These are phyloP conservation scores for Akabosia matsudoensis DNA, from an alignment of 1,140 invertebrate species.

Conservation along the genomic window DNA sequence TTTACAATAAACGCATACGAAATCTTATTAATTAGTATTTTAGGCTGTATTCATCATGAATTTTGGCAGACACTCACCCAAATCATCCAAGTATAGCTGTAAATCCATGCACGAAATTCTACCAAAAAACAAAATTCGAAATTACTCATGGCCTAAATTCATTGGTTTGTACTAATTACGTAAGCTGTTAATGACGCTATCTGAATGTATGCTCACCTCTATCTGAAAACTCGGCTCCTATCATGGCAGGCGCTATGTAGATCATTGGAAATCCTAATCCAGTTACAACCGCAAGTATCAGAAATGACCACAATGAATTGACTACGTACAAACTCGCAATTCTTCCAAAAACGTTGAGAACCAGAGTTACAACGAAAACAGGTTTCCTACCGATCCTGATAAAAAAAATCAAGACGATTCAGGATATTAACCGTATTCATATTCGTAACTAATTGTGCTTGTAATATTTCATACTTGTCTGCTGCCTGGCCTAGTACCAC, in stretches of 20 bases:
- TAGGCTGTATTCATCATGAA: background rate
- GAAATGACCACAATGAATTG: constrained; percentile 10
- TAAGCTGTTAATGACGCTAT: background rate
- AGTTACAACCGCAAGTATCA: constrained; percentile 34
- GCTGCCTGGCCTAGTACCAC: constrained; percentile 18
- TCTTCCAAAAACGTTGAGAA: constrained; percentile 41
- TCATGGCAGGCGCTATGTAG: constrained; percentile 40
- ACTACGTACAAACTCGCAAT: constrained; percentile 36
- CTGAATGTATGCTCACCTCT: constrained; percentile 27
- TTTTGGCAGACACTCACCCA: constrained; percentile 36
- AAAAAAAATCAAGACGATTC: background rate
- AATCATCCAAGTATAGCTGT: constrained; percentile 29
- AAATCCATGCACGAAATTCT: constrained; percentile 44
- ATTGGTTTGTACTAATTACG: background rate
- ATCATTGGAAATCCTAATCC: constrained; percentile 43
- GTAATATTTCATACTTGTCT: constrained; percentile 22
- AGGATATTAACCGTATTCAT: background rate
- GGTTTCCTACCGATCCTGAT: constrained; percentile 41
- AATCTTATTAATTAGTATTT: background rate
- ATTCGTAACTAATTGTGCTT: background rate
- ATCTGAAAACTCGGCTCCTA: constrained; percentile 41
- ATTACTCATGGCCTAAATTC: background rate
- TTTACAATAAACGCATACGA: too few relatives aligned
- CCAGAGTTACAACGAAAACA: constrained; percentile 39
- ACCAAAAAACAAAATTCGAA: background rate